Evolutionary conservation across 2,888 invertebrate genomes (phyloP).

Genomic region (Drosophila mercatorum): DNA sequence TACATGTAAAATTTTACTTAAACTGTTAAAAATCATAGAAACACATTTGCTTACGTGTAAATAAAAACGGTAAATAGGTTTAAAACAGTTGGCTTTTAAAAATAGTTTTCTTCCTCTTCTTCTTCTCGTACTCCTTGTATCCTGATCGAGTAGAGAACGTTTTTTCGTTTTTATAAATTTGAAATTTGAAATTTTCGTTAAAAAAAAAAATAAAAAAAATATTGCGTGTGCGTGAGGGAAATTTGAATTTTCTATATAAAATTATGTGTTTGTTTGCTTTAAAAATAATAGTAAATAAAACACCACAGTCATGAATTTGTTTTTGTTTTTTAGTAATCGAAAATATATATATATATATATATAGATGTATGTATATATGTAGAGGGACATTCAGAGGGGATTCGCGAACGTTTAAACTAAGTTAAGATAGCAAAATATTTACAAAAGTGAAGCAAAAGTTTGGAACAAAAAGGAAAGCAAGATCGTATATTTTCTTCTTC

Average conservation of each 20-base stretch:
- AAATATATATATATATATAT: slow-evolving; percentile 36
- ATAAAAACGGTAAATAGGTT: slow-evolving; percentile 37
- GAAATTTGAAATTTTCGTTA: background rate
- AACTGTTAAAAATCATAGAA: slow-evolving; percentile 60
- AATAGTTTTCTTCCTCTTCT: slow-evolving; percentile 11
- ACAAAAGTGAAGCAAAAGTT: slow-evolving; percentile 55
- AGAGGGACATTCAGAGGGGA: slow-evolving; percentile 29
- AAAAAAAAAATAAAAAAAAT: slow-evolving; percentile 13
- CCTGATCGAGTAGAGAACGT: background rate
- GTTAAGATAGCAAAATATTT: slow-evolving; percentile 62
- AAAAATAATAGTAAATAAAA: slow-evolving; percentile 80
- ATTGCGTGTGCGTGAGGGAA: slow-evolving; percentile 10
- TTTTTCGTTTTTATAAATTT: background rate
- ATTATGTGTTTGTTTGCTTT: slow-evolving; percentile 43
- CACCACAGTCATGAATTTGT: slow-evolving; percentile 81
- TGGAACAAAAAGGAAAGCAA: slow-evolving; percentile 8
- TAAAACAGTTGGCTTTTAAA: slow-evolving; percentile 37
- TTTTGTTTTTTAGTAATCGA: slow-evolving; percentile 56
- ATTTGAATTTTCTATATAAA: slow-evolving; percentile 41
- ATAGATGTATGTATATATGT: slow-evolving; percentile 15
- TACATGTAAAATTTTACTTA: slow-evolving; percentile 70
- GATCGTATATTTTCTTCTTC: slow-evolving; percentile 12
- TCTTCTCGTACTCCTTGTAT: background rate
- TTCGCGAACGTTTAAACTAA: slow-evolving; percentile 29
- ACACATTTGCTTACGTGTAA: slow-evolving; percentile 67